These are phyloP conservation scores for Anabas testudineus DNA, from an alignment of 2,797 vertebrate genomes.

Conservation along the genomic window DNA sequence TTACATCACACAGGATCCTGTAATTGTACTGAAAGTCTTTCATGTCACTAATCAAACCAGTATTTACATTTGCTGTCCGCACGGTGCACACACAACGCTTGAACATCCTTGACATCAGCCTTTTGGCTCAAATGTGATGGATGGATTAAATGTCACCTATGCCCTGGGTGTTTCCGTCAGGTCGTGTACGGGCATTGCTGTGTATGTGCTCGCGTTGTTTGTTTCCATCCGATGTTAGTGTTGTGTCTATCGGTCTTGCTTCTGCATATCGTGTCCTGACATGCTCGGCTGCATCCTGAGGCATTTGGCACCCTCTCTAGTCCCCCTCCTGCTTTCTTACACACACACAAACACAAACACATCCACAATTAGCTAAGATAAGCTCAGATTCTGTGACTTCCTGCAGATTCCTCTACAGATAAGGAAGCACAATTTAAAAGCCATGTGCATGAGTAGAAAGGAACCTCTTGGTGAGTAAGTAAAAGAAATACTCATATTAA, in stretches of 20 bases:
- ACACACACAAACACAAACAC: slow-evolving; percentile 38
- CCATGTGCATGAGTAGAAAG: slow-evolving; percentile 52
- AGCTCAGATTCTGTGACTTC: slow-evolving; percentile 80
- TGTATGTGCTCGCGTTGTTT: slow-evolving; percentile 52
- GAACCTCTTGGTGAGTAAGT: slow-evolving; percentile 37
- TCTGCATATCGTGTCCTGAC: slow-evolving; percentile 72
- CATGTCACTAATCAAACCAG: slow-evolving; percentile 24
- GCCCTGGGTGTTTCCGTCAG: slow-evolving; percentile 56
- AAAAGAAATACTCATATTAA: slow-evolving; percentile 43
- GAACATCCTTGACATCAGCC: slow-evolving; percentile 61
- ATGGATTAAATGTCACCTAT: slow-evolving; percentile 74
- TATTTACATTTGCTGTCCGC: slow-evolving; percentile 41
- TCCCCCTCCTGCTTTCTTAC: slow-evolving; percentile 48
- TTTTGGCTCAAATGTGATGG: slow-evolving; percentile 63
- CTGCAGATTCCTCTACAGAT: slow-evolving; percentile 81
- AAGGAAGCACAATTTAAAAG: slow-evolving; percentile 75
- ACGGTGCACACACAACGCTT: slow-evolving; percentile 34
- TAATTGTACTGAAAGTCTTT: slow-evolving; percentile 21
- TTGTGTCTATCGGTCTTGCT: slow-evolving; percentile 71
- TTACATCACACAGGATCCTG: background rate
- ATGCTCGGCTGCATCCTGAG: slow-evolving; percentile 75
- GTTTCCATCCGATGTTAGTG: slow-evolving; percentile 68
- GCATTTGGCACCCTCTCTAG: slow-evolving; percentile 80
- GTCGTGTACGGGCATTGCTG: slow-evolving; percentile 41
- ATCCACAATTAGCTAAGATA: slow-evolving; percentile 74